Percentiles rank a stretch among this genome's conserved stretches.
These are phyloP conservation scores for Hippoglossus hippoglossus DNA, from an alignment of 2,797 vertebrate species.

Conservation along the genomic window DNA sequence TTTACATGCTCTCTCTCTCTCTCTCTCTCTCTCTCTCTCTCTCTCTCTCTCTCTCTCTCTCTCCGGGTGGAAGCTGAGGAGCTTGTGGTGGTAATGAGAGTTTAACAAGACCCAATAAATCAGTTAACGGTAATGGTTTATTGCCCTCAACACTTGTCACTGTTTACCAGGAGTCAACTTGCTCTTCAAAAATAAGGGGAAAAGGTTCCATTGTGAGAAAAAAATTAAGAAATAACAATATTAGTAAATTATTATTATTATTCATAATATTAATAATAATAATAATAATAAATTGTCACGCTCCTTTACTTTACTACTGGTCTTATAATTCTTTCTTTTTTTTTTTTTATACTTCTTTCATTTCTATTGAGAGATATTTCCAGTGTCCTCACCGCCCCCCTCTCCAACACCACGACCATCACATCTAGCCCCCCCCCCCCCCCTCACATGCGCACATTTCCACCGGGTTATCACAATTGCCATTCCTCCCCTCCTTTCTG, in stretches of 20 bases:
- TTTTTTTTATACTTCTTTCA: conserved; percentile 25
- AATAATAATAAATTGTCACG: too few relatives aligned
- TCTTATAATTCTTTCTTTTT: background rate
- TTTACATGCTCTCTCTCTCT: conserved; percentile 2
- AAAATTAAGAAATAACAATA: background rate
- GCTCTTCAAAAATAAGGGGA: background rate
- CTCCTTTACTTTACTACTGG: too few relatives aligned
- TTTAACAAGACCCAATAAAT: conserved; percentile 90
- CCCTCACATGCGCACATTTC: conserved; percentile 83
- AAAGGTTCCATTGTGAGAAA: background rate
- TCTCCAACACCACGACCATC: conserved; percentile 54
- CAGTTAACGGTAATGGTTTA: conserved; percentile 78
- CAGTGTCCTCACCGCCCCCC: conserved; percentile 66
- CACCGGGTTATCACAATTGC: conserved; percentile 92
- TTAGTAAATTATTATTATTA: too few relatives aligned
- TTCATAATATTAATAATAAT: too few relatives aligned
- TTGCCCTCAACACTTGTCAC: conserved; percentile 76
- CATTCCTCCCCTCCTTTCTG: conserved; percentile 89
- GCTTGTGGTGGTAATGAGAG: conserved; percentile 83
- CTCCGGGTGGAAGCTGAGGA: conserved; percentile 71
- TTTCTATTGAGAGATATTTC: conserved; percentile 76
- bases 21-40: conserved; percentile 8
- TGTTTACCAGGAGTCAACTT: conserved; percentile 62
- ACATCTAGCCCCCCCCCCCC: conserved; percentile 81
- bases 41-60: conserved; percentile 8